Evolutionary conservation across 2,888 invertebrate genomes (phyloP).

Genomic region (Phoenoteleia sp.): DNA sequence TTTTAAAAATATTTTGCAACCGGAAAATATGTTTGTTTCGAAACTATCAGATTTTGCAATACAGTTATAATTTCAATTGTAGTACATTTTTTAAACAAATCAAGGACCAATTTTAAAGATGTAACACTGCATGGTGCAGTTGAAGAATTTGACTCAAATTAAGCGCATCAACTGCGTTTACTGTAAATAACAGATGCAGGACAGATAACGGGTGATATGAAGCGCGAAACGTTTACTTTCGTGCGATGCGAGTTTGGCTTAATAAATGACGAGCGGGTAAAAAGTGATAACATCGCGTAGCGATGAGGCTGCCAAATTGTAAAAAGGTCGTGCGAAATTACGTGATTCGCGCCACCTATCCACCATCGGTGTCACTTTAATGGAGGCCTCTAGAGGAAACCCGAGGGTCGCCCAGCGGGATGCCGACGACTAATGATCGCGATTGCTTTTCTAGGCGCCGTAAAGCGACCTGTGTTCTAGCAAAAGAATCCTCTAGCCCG

Average conservation of each 20-base stretch:
- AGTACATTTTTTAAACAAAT: no score
- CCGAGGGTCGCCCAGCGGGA: slow-evolving; percentile 80
- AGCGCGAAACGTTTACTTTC: no score
- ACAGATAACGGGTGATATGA: no score
- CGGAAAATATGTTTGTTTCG: no score
- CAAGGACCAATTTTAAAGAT: no score
- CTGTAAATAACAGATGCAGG: no score
- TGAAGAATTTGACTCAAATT: no score
- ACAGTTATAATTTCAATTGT: no score
- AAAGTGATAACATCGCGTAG: slow-evolving; percentile 44
- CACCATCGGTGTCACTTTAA: slow-evolving; percentile 81
- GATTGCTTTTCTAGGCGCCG: slow-evolving; percentile 77
- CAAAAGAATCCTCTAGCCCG: slow-evolving; percentile 29
- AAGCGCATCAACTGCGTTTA: no score
- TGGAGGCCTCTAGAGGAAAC: slow-evolving; percentile 81
- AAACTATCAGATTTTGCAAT: no score
- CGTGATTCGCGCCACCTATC: slow-evolving; percentile 81
- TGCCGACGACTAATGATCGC: slow-evolving; percentile 74
- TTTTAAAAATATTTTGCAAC: no score
- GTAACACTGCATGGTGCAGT: no score
- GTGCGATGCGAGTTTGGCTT: slow-evolving; percentile 16
- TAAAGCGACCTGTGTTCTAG: slow-evolving; percentile 75
- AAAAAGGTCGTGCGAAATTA: slow-evolving; percentile 76
- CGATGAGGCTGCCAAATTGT: slow-evolving; percentile 75
- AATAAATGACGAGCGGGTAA: slow-evolving; percentile 38